These are phyloP conservation scores for Coracopsis vasa DNA, from an alignment of 2,113 vertebrate species.

Conservation along the genomic window DNA sequence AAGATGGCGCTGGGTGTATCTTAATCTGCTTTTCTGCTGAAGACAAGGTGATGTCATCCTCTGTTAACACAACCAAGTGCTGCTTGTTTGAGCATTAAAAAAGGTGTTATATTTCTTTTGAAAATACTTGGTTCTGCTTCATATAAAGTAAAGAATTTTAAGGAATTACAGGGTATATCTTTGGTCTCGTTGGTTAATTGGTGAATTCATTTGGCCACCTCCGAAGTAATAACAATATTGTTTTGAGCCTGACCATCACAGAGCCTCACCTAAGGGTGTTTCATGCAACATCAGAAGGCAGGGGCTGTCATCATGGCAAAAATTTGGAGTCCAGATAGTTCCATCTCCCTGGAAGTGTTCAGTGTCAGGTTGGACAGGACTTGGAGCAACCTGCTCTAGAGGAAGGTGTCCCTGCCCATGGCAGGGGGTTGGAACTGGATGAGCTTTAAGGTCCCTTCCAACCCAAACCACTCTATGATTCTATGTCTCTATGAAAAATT, in stretches of 20 bases:
- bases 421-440: background rate
- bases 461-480: background rate
- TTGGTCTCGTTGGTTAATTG: background rate
- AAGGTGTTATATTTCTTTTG: background rate
- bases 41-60: background rate
- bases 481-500: background rate
- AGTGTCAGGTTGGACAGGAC: background rate
- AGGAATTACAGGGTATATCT: background rate
- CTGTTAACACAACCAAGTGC: background rate
- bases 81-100: background rate
- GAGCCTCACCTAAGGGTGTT: background rate
- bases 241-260: background rate
- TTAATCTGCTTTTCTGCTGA: background rate
- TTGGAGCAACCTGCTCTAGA: background rate
- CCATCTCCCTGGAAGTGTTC: background rate
- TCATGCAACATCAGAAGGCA: background rate
- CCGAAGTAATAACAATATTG: background rate
- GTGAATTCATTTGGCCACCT: background rate
- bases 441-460: background rate
- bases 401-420: background rate
- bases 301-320: background rate
- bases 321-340: background rate
- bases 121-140: background rate
- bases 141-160: background rate
- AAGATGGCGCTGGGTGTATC: background rate